Percentiles rank a stretch among this genome's conserved stretches.
phyloP scores from a whole-genome alignment of 2,113 vertebrate species.

The Amblyopsis rosae region DNA sequence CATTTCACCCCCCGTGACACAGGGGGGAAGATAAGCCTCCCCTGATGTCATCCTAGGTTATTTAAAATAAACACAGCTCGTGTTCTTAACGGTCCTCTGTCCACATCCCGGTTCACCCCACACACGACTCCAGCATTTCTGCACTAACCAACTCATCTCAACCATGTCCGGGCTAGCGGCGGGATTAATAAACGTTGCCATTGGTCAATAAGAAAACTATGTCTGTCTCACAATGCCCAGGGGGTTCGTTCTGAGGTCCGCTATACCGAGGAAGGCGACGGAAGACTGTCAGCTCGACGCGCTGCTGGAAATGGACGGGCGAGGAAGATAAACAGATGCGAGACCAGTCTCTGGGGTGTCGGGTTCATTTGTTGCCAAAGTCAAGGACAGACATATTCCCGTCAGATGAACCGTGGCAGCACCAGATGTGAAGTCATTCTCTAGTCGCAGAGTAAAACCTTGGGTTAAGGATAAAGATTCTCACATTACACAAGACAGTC shows the following conservation, averaged over 20 bases:
- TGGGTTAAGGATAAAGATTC: slow-evolving; percentile 70
- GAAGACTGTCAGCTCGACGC: slow-evolving; percentile 69
- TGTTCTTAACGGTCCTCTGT: slow-evolving; percentile 22
- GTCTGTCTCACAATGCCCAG: slow-evolving; percentile 48
- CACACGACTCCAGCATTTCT: background rate
- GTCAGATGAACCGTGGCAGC: slow-evolving; percentile 63
- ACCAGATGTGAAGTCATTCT: slow-evolving; percentile 76
- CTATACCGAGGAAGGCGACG: slow-evolving; percentile 37
- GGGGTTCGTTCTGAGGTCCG: slow-evolving; percentile 51
- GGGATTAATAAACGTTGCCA: slow-evolving; percentile 35
- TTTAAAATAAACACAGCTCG: background rate
- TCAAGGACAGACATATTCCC: slow-evolving; percentile 71
- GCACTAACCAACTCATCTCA: background rate
- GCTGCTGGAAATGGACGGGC: slow-evolving; percentile 67
- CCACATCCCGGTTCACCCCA: background rate
- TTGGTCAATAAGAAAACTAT: slow-evolving; percentile 7
- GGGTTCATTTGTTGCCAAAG: slow-evolving; percentile 76
- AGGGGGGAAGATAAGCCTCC: slow-evolving; percentile 30
- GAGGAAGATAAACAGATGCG: slow-evolving; percentile 78
- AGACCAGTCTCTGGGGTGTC: slow-evolving; percentile 69
- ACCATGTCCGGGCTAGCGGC: background rate
- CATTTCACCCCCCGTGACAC: slow-evolving; percentile 32
- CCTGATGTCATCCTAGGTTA: slow-evolving; percentile 17
- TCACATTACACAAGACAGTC: slow-evolving; percentile 52
- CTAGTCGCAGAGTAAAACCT: slow-evolving; percentile 57